phyloP scores from a whole-genome alignment of 30 jellyfish, hydroid and myxozoan genomes.

The Rhopilema esculentum region DNA sequence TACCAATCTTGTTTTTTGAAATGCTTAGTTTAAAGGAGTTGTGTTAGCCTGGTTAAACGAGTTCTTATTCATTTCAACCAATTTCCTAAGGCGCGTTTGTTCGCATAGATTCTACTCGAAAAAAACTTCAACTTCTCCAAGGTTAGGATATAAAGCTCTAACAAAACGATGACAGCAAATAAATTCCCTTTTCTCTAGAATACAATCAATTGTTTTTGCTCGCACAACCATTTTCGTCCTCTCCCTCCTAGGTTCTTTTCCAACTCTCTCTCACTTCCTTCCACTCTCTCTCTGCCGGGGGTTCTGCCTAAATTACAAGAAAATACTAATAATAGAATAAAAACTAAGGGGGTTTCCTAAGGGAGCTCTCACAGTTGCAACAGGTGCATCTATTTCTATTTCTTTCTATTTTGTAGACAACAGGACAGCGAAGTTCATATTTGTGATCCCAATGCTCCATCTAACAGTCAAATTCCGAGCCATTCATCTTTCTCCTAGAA shows the following conservation, averaged over 20 bases:
- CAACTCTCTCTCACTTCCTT: conserved; percentile 3
- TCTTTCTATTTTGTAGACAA: no score
- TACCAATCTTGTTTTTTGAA: no score
- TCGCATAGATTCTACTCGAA: conserved; percentile 15
- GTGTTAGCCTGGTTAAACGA: neutral
- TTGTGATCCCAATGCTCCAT: no score
- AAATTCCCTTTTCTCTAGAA: conserved; percentile 20
- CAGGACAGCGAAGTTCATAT: no score
- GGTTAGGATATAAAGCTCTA: conserved; percentile 2
- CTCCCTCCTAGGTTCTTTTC: conserved; percentile 11
- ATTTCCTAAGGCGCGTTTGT: conserved; percentile 27
- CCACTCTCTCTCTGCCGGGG: no score
- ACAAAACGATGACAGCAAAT: conserved; percentile 12
- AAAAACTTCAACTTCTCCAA: conserved; percentile 8
- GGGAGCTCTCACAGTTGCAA: conserved; percentile 8
- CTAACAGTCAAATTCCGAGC: no score
- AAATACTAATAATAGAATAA: conserved; percentile 4
- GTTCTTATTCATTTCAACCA: neutral
- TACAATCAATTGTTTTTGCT: no score
- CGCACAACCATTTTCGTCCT: conserved; percentile 10
- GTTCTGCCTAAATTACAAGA: conserved; percentile 19
- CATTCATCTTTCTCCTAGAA: no score
- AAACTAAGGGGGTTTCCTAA: neutral
- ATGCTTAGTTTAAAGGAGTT: no score
- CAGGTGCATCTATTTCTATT: no score